Evolutionary conservation across 2,888 invertebrate genomes (phyloP).

Genomic region (Tachystola acroxantha): DNA sequence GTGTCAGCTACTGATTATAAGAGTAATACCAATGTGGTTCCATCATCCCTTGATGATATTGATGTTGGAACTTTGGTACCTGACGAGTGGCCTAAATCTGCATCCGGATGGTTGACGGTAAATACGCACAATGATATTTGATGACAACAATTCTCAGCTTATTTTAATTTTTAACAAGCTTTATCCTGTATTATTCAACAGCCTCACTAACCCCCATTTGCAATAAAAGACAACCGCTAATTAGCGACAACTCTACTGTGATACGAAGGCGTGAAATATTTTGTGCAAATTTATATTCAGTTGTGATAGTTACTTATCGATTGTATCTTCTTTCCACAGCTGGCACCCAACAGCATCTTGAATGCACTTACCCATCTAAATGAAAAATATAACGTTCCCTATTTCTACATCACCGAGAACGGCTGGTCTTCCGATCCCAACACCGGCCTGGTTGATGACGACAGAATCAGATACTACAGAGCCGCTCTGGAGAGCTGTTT

Average conservation of each 20-base stretch:
- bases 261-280: too few species aligned
- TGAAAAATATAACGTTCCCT: constrained; percentile 56
- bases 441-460: constrained; percentile 42
- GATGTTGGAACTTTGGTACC: constrained; percentile 22
- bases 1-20: constrained; percentile 33
- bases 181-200: too few species aligned
- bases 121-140: too few species aligned
- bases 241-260: too few species aligned
- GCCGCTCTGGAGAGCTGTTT: constrained; percentile 58
- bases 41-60: constrained; percentile 36
- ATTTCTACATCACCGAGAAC: constrained; percentile 75
- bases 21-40: constrained; percentile 19
- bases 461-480: constrained; percentile 54
- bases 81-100: constrained; percentile 37
- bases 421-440: constrained; percentile 52
- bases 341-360: constrained; percentile 77
- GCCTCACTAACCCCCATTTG: too few species aligned
- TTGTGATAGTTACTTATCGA: too few species aligned
- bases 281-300: too few species aligned
- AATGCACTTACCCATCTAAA: constrained; percentile 68
- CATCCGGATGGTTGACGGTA: constrained; percentile 41
- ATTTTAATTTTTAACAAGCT: too few species aligned
- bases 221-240: too few species aligned
- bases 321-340: constrained; percentile 42
- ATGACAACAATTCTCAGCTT: too few species aligned